A percentile compares a stretch with the other conserved stretches of the same genome.
Evolutionary conservation across 2,113 vertebrate genomes (phyloP).

Genomic region (Herpailurus yagouaroundi): DNA sequence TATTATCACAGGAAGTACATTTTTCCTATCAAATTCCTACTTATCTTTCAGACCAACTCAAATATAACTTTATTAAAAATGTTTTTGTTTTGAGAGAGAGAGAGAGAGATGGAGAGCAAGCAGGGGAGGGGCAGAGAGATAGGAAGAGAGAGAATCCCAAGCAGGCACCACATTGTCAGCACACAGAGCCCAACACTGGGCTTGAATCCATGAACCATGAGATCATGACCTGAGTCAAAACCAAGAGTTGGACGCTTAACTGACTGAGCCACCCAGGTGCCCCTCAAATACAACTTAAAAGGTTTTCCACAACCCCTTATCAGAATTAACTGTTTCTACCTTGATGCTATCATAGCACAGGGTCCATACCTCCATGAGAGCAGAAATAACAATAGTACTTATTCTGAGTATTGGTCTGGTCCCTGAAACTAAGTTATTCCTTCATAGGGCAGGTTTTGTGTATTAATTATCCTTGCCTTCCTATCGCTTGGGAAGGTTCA

Average conservation of each 20-base stretch:
- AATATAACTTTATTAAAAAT: neutral
- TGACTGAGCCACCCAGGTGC: too few species aligned
- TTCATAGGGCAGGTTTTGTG: too few species aligned
- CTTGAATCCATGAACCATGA: too few species aligned
- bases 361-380: neutral
- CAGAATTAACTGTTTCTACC: neutral
- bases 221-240: too few species aligned
- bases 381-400: neutral
- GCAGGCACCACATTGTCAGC: too few species aligned
- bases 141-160: too few species aligned
- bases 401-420: neutral
- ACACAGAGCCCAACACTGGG: too few species aligned
- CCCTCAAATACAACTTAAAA: neutral
- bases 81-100: too few species aligned
- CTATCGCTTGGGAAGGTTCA: neutral
- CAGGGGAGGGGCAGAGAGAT: too few species aligned
- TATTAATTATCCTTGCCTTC: neutral
- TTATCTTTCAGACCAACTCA: neutral
- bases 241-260: too few species aligned
- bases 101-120: too few species aligned
- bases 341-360: neutral
- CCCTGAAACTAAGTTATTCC: neutral
- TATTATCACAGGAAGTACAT: neutral
- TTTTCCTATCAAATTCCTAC: neutral
- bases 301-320: neutral